Percentiles rank a stretch among this genome's conserved stretches.
Conservation (phyloP, 1,140 invertebrate genomes). For the Nixonia krombeini region DNA sequence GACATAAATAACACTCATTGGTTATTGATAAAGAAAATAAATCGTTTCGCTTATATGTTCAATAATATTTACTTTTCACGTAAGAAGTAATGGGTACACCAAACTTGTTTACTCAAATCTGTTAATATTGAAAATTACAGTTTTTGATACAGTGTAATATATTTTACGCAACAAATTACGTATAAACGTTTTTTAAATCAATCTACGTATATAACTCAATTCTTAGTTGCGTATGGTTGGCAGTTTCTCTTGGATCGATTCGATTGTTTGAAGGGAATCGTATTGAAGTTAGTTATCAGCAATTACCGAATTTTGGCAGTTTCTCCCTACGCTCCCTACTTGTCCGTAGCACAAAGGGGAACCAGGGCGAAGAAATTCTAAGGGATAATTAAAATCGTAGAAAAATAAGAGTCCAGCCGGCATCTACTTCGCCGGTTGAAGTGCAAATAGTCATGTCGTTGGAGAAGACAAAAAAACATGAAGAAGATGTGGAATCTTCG, state of each 20-base stretch:
- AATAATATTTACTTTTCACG: no score
- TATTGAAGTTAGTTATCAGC: not conserved
- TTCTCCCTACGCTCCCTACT: constrained; percentile 29
- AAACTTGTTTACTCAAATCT: no score
- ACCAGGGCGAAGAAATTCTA: constrained; percentile 25
- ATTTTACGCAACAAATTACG: no score
- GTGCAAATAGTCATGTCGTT: constrained; percentile 20
- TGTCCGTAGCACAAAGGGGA: constrained; percentile 16
- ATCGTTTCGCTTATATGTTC: no score
- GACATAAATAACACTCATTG: no score
- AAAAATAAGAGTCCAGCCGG: constrained; percentile 3
- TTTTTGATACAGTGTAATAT: no score
- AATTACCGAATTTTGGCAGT: constrained; percentile 22
- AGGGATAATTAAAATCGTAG: constrained; percentile 8
- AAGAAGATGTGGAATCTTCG: constrained; percentile 18
- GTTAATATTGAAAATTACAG: no score
- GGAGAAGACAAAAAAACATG: constrained; percentile 37
- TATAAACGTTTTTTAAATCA: no score
- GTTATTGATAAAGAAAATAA: no score
- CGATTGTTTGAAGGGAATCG: not conserved
- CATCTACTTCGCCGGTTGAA: constrained; percentile 5
- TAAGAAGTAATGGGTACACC: no score
- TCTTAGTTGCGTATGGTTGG: no score
- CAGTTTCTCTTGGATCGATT: not conserved
- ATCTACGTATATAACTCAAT: no score